A percentile compares a stretch with the other conserved stretches of the same genome.
These are phyloP conservation scores for Phyllopteryx taeniolatus DNA, from an alignment of 2,113 vertebrate species.

Conservation along the genomic window DNA sequence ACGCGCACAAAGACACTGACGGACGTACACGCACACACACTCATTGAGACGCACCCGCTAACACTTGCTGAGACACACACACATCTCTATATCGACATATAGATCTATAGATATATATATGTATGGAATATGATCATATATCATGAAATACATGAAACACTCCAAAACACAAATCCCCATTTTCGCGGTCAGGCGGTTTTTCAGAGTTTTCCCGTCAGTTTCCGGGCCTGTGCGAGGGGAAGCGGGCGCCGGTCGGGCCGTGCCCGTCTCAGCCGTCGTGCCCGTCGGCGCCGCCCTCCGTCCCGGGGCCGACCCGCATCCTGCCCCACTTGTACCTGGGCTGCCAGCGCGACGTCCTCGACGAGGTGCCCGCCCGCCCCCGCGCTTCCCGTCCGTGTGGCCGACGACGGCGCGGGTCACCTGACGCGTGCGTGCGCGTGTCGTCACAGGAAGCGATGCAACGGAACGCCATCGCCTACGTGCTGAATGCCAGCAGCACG, in stretches of 20 bases:
- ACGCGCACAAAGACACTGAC: too few species aligned
- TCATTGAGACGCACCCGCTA: too few species aligned
- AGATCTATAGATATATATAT: too few species aligned
- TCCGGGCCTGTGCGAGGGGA: conserved; percentile 92
- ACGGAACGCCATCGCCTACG: conserved; percentile 88
- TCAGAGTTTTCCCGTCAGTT: conserved; percentile 86
- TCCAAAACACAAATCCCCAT: too few species aligned
- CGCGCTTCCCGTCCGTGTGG: not conserved
- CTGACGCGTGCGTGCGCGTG: not conserved
- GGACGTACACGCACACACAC: too few species aligned
- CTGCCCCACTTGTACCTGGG: conserved; percentile 94
- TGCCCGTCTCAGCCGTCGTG: conserved; percentile 72
- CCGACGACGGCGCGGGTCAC: not conserved
- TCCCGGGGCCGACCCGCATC: conserved; percentile 88
- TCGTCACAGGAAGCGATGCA: conserved; percentile 88
- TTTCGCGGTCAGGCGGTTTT: conserved; percentile 81
- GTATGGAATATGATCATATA: too few species aligned
- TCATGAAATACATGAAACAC: too few species aligned
- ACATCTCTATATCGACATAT: too few species aligned
- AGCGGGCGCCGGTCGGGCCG: conserved; percentile 74
- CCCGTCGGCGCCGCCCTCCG: conserved; percentile 85
- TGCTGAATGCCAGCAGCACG: conserved; percentile 92
- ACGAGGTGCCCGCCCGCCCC: conserved; percentile 75
- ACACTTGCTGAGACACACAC: too few species aligned
- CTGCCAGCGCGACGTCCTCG: conserved; percentile 93